Base-by-base conservation (phyloP, 2,113 vertebrate genomes). In the Seriola dumerili region DNA sequence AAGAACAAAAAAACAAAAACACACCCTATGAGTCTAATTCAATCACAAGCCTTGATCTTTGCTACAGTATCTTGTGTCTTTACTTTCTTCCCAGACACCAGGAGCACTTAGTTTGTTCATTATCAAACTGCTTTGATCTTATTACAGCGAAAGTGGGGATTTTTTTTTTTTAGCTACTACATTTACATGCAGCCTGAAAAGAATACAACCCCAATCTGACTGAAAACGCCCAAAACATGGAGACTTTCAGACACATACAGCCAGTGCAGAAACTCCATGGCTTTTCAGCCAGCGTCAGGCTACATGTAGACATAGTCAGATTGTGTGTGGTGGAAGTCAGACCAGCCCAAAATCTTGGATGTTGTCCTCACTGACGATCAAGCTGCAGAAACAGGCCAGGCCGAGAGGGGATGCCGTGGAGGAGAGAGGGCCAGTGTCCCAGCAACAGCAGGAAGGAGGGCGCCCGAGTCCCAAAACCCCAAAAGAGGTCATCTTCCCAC, bases 1-100 rank as follows among this genome's bases (percentile, higher is more conserved):
- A 82, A 80, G 52, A 76, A 73, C 38, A 40, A 29, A 59, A 58
- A 54, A 42, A 73, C 50, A 17, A 63, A 38, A 59, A 77, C 46
- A 77, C 71, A 74, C 68, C 64, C 66, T 57, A 68, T 40, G 77
- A 57, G 67, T 87, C 68, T 21, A 64, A 79, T 78, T 76, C 67
- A 52, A 82, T 89, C 91, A 92, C 90, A 91, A 90, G 85, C 71
- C 69, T 88, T 61, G 84, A 93, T 89, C 85, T 68, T 90, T 92
- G 91, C 93, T 94, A 94, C 93, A 94, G 93, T 91, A 77, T 85
- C 44, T 63, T 64, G 93, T 91, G 93, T 92, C 91, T 80, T 84
- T 57, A 48, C 50, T n/a, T 75, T 85, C 21, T 50, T 80, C 69
- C 68, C 78, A 74, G 72, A 72, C 81, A 81, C 79, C 17, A 32